Percentiles rank a stretch among this genome's conserved stretches.
These are phyloP conservation scores for Rhombomys opimus DNA, from an alignment of 2,113 vertebrate genomes.

Conservation along the genomic window DNA sequence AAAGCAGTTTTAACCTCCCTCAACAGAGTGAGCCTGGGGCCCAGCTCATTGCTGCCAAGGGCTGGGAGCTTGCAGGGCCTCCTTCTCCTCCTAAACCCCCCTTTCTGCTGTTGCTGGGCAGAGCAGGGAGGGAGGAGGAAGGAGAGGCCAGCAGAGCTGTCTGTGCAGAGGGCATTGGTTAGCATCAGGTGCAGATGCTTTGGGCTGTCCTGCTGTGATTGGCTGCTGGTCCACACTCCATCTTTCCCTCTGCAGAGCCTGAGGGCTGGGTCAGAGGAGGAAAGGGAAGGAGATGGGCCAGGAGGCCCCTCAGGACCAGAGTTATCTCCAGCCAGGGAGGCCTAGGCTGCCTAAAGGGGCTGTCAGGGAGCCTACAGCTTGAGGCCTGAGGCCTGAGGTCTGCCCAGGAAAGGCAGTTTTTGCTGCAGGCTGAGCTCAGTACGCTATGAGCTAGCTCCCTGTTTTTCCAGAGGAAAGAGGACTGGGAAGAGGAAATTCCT, in stretches of 20 bases:
- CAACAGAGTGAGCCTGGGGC: slow-evolving; percentile 60
- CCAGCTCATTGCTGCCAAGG: slow-evolving; percentile 66
- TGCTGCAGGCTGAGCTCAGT: neutral
- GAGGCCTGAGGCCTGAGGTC: neutral
- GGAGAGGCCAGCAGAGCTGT: slow-evolving; percentile 46
- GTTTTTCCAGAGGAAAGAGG: neutral
- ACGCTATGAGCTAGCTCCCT: neutral
- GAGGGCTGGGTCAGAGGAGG: neutral
- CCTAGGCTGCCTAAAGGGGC: slow-evolving; percentile 8
- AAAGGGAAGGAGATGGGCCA: neutral
- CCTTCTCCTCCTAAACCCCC: slow-evolving; percentile 58
- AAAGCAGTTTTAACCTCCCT: slow-evolving; percentile 75
- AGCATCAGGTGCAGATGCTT: slow-evolving; percentile 70
- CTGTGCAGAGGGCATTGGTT: slow-evolving; percentile 66
- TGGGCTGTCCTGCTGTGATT: slow-evolving; percentile 58
- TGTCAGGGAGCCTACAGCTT: neutral
- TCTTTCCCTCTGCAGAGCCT: slow-evolving; percentile 46
- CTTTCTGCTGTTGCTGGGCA: slow-evolving; percentile 77
- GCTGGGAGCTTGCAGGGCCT: slow-evolving; percentile 70
- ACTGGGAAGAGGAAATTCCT: neutral
- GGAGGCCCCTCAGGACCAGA: slow-evolving; percentile 3
- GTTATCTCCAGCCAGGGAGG: slow-evolving; percentile 24
- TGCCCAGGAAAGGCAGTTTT: neutral
- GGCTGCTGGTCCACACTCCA: slow-evolving; percentile 19
- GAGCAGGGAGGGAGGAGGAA: slow-evolving; percentile 65